Conservation (phyloP, 2,888 invertebrate species). For the Drosophila austrosaltans region DNA sequence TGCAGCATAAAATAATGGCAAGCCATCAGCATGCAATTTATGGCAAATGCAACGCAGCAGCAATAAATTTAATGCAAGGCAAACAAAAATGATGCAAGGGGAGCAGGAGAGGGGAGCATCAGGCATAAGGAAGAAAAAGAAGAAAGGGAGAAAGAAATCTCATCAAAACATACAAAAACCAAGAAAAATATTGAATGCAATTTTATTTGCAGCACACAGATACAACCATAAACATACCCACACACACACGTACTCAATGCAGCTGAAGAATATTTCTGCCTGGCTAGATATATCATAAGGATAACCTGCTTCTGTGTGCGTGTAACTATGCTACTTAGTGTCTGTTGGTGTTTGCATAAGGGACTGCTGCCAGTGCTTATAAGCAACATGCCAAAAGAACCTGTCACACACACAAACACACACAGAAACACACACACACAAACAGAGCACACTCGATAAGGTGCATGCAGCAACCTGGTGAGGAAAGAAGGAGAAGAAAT, state of each 20-base stretch:
- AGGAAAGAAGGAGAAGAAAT: background rate
- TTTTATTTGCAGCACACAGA: constrained; percentile 63
- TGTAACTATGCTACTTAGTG: constrained; percentile 72
- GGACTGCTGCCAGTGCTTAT: constrained; percentile 40
- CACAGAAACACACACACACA: constrained; percentile 5
- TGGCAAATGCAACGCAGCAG: constrained; percentile 56
- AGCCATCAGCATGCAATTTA: constrained; percentile 50
- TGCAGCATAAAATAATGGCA: constrained; percentile 40
- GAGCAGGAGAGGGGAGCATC: background rate
- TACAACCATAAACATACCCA: background rate
- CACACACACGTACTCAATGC: constrained; percentile 22
- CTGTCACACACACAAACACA: constrained; percentile 34
- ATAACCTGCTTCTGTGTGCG: constrained; percentile 36
- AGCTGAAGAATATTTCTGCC: constrained; percentile 43
- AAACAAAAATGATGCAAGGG: constrained; percentile 47
- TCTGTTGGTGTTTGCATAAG: constrained; percentile 62
- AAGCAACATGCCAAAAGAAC: constrained; percentile 17
- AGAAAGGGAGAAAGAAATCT: constrained; percentile 51
- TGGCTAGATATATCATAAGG: constrained; percentile 62
- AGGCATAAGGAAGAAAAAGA: background rate
- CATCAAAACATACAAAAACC: constrained; percentile 57
- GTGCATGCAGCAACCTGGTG: background rate
- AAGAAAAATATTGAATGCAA: constrained; percentile 74
- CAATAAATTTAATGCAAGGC: constrained; percentile 65
- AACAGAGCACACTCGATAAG: background rate